Conservation (phyloP, 2,888 invertebrate genomes). For the Hypena proboscidalis region DNA sequence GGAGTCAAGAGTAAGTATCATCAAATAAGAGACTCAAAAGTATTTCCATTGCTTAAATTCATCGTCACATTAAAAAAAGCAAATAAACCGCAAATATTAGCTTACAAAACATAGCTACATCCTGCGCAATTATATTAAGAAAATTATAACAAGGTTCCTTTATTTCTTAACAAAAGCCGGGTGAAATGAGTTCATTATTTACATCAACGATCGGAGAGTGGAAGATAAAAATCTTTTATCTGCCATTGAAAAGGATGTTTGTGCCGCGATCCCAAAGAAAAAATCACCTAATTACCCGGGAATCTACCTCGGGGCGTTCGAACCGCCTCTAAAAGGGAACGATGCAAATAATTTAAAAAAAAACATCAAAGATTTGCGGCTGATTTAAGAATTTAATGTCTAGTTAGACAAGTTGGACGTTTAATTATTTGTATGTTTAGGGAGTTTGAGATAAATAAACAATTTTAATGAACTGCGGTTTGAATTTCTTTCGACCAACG, state of each 20-base stretch:
- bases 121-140: constrained; percentile 34
- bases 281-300: constrained; percentile 72
- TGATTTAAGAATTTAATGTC: constrained; percentile 44
- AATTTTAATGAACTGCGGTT: not conserved
- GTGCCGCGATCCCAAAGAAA: constrained; percentile 65
- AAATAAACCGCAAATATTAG: constrained; percentile 19
- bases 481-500: no score
- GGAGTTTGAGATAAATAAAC: no score
- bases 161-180: constrained; percentile 52
- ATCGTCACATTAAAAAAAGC: constrained; percentile 3
- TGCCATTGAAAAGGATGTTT: constrained; percentile 72
- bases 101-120: constrained; percentile 33
- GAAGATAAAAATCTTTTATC: constrained; percentile 74
- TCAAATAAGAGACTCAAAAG: no score
- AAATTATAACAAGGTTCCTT: constrained; percentile 46
- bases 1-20: no score
- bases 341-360: constrained; percentile 52
- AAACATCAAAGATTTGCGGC: constrained; percentile 43
- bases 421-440: constrained; percentile 28
- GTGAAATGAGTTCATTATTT: constrained; percentile 71
- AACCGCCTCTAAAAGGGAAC: constrained; percentile 50
- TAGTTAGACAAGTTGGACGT: constrained; percentile 17
- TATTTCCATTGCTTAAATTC: no score
- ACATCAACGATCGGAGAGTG: constrained; percentile 65
- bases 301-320: constrained; percentile 53